Conservation (phyloP, 92 coral and sea anemone species). For the Heteractis magnifica region DNA sequence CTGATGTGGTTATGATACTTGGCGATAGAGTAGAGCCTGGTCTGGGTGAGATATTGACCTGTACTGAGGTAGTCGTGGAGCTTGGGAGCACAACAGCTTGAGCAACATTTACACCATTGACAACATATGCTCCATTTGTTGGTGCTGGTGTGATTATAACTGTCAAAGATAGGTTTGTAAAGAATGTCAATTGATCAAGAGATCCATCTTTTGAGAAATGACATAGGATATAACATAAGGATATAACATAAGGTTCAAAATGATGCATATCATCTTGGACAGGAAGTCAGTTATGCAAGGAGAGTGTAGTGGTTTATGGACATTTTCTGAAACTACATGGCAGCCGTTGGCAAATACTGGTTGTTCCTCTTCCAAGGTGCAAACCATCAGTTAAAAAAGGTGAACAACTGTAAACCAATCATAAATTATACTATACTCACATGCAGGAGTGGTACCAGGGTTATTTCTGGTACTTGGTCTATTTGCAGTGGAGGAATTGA, state of each 20-base stretch:
- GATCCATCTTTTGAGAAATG: background rate
- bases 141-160: constrained; percentile 83
- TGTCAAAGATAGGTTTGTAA: constrained; percentile 9
- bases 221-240: too few species aligned
- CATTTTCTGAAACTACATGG: too few species aligned
- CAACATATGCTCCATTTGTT: constrained; percentile 68
- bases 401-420: background rate
- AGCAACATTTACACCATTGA: constrained; percentile 67
- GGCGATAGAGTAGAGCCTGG: constrained; percentile 62
- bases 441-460: constrained; percentile 15
- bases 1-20: constrained; percentile 48
- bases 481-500: background rate
- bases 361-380: too few species aligned
- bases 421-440: background rate
- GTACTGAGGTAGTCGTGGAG: constrained; percentile 61
- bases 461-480: background rate
- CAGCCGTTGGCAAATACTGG: too few species aligned
- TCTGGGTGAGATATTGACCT: constrained; percentile 69
- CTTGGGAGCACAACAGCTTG: constrained; percentile 77
- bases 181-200: background rate
- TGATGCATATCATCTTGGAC: too few species aligned
- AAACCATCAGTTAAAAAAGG: background rate
- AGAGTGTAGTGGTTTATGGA: too few species aligned
- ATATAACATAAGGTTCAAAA: too few species aligned
- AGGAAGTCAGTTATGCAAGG: too few species aligned